Evolutionary conservation across 2,888 invertebrate genomes (phyloP).

Genomic region (Norana najaformis): DNA sequence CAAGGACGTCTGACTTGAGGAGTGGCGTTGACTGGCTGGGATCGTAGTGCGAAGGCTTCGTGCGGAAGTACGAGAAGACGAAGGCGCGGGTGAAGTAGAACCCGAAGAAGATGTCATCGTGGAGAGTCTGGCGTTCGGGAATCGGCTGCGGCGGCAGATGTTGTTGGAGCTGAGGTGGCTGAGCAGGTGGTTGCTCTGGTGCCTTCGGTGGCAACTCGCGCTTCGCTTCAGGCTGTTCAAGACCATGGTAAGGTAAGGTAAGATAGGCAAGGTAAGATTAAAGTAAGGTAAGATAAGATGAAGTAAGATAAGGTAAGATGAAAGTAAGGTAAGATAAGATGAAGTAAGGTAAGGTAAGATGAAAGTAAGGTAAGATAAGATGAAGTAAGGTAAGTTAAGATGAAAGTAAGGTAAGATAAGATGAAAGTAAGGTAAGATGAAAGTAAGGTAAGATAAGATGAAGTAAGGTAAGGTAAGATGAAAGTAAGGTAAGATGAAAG

Average conservation of each 20-base stretch:
- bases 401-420: not conserved
- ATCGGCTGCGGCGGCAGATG: not conserved
- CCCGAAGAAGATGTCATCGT: not conserved
- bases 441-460: too few relatives aligned
- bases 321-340: too few relatives aligned
- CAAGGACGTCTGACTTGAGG: not conserved
- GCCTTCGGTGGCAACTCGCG: not conserved
- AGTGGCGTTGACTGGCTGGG: not conserved
- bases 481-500: too few relatives aligned
- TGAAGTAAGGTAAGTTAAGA: not conserved
- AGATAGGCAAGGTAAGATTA: too few relatives aligned
- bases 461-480: too few relatives aligned
- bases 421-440: too few relatives aligned
- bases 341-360: not conserved
- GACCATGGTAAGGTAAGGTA: too few relatives aligned
- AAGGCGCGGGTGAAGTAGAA: not conserved
- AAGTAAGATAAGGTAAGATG: too few relatives aligned
- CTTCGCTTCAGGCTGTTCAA: not conserved
- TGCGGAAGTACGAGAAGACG: slow-evolving; percentile 16
- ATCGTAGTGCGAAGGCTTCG: not conserved
- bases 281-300: too few relatives aligned
- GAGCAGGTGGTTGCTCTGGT: not conserved
- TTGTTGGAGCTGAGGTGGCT: too few relatives aligned
- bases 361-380: not conserved
- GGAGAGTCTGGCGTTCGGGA: not conserved